A percentile compares a stretch with the other conserved stretches of the same genome.
phyloP scores from a whole-genome alignment of 2,888 invertebrate species.

The Lobophora halterata region DNA sequence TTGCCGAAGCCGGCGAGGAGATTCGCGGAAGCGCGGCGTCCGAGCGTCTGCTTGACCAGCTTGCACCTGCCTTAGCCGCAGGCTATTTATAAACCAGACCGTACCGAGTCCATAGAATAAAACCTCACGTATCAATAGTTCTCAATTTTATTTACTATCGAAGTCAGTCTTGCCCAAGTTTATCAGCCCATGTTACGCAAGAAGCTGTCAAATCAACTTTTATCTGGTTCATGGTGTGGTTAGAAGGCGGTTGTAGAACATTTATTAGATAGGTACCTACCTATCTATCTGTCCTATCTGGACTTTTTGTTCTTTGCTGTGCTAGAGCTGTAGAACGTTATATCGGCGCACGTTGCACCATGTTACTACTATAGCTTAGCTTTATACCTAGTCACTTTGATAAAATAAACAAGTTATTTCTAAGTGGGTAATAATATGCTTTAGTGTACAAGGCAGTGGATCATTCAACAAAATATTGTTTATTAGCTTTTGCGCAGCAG shows the following conservation, averaged over 20 bases:
- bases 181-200: constrained; percentile 5
- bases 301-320: constrained; percentile 22
- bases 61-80: constrained; percentile 63
- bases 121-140: constrained; percentile 7
- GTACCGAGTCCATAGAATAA: constrained; percentile 60
- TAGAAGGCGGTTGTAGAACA: not conserved
- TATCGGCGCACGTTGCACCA: constrained; percentile 16
- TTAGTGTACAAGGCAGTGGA: constrained; percentile 33
- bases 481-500: constrained; percentile 57
- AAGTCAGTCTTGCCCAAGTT: constrained; percentile 1
- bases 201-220: constrained; percentile 6
- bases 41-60: constrained; percentile 62
- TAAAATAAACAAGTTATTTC: constrained; percentile 24
- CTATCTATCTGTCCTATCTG: constrained; percentile 14
- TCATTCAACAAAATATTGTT: constrained; percentile 49
- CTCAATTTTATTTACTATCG: not conserved
- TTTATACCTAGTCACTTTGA: constrained; percentile 18
- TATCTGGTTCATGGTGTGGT: constrained; percentile 3
- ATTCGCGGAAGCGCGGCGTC: constrained; percentile 74
- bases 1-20: no score
- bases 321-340: constrained; percentile 3
- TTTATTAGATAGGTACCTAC: constrained; percentile 5
- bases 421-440: constrained; percentile 32
- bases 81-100: constrained; percentile 76
- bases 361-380: constrained; percentile 6